Base-by-base conservation (phyloP, 2,888 invertebrate species). In the Opisthograptis luteolata region DNA sequence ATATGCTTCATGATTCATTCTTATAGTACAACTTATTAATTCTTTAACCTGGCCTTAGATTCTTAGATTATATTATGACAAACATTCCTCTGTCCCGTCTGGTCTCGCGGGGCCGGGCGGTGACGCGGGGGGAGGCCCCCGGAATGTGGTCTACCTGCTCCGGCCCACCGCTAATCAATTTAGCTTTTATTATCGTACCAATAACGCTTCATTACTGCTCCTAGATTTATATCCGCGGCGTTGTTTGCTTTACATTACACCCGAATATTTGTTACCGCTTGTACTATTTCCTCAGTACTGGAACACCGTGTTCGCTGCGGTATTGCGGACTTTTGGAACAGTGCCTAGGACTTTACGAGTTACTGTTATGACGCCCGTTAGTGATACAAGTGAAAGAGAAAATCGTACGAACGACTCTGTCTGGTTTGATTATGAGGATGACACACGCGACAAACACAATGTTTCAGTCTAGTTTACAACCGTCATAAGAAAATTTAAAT, bases 91-190 rank as follows among this genome's bases (percentile, higher is more conserved):
- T 64, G 68, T 68, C 70, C 70, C 67, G 62, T 54, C 62, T 60
- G 58, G 57, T 32, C 60, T 44, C 61, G 65, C 58, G 55, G 59
- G 62, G 58, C 47, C 62, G 50, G 60, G 28, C 34, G 55, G 25
- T 55, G 54, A 36, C 56, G 52, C 55, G 66, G 66, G 63, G 57
- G 60, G 68, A 66, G 68, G 60, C 51, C 55, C 40, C 68, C 66
- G 87, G 88, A 89, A 87, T 89, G 90, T 81, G 81, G 86, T 76
- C 85, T 87, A 89, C 90, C 88, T 87, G 88, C 82, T 79, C 79
- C 76, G 50, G 79, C 80, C 83, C 84, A 79, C 84, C 81, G 82
- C 87, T 88, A 89, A 90, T 90, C 90, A 89, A 89, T 87, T 89
- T 89, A 88, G 79, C 85, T 84, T 76, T 87, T 87, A 88, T 88